Conservation (phyloP, 2,888 invertebrate species). For the Atethmia centrago region DNA sequence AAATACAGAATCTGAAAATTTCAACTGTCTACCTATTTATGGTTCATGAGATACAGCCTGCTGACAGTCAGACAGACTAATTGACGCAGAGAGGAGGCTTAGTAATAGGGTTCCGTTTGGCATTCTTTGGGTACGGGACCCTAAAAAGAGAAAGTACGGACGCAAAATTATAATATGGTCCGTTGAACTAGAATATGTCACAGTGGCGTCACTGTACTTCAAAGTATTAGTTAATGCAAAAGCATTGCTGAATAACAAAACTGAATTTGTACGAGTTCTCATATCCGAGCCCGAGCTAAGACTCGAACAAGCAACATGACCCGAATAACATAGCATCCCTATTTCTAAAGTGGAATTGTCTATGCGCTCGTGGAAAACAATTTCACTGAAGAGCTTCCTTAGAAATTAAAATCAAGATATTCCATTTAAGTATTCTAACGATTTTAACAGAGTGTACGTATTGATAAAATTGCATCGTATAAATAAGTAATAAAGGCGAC, state of each 20-base stretch:
- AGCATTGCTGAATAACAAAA: slow-evolving; percentile 36
- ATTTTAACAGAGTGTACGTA: slow-evolving; percentile 6
- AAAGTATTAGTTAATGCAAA: slow-evolving; percentile 36
- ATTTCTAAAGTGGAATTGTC: slow-evolving; percentile 44
- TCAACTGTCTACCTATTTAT: no score
- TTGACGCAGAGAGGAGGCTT: no score
- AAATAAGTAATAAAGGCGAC: neutral
- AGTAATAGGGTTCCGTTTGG: no score
- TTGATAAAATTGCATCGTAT: neutral
- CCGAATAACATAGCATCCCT: slow-evolving; percentile 38
- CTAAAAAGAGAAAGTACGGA: neutral
- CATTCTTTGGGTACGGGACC: no score
- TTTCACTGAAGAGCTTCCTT: slow-evolving; percentile 25
- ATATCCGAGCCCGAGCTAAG: slow-evolving; percentile 36
- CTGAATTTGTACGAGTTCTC: slow-evolving; percentile 44
- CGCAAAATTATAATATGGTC: neutral
- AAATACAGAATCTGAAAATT: no score
- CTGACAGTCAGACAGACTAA: no score
- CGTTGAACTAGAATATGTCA: slow-evolving; percentile 18
- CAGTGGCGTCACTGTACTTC: slow-evolving; percentile 11
- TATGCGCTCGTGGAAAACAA: slow-evolving; percentile 31
- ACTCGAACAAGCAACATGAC: slow-evolving; percentile 42
- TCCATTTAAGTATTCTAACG: slow-evolving; percentile 2
- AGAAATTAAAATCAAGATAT: slow-evolving; percentile 41
- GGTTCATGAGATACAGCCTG: no score